A percentile compares a stretch with the other conserved stretches of the same genome.
phyloP scores from a whole-genome alignment of 2,797 vertebrate species.

The Acrossocheilus wenchowensis region DNA sequence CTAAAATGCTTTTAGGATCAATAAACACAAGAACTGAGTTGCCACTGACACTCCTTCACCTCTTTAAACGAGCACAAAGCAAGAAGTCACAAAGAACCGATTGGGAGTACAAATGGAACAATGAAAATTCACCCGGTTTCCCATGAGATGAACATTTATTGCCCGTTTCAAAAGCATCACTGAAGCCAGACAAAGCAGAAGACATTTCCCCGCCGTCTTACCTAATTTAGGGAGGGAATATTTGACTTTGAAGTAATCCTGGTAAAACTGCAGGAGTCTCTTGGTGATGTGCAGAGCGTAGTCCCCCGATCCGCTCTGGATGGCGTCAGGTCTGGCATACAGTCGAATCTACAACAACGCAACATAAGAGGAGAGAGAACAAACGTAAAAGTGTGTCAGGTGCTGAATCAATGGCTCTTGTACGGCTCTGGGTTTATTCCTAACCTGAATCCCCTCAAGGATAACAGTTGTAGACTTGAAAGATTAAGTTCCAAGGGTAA shows the following conservation, averaged over 20 bases:
- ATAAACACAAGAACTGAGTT: conserved; percentile 19
- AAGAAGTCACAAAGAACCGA: neutral
- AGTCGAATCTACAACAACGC: conserved; percentile 79
- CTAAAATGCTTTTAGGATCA: conserved; percentile 11
- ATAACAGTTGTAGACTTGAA: conserved; percentile 12
- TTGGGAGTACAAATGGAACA: neutral
- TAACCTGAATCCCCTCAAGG: neutral
- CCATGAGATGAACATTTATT: neutral
- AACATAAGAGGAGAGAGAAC: conserved; percentile 59
- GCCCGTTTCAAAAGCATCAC: neutral
- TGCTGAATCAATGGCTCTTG: neutral
- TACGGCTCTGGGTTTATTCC: neutral
- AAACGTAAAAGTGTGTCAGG: neutral
- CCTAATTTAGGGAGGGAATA: conserved; percentile 61
- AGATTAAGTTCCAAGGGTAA: neutral
- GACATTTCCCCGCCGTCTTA: conserved; percentile 23
- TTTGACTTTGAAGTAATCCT: conserved; percentile 55
- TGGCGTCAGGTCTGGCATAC: conserved; percentile 86
- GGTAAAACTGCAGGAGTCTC: conserved; percentile 79
- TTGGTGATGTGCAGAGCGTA: conserved; percentile 89
- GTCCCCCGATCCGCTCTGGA: conserved; percentile 87
- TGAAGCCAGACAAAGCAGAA: neutral
- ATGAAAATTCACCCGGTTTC: neutral
- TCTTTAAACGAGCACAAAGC: neutral
- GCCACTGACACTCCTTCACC: neutral